Conservation (phyloP, 2,113 vertebrate species). For the Corynorhinus townsendii region DNA sequence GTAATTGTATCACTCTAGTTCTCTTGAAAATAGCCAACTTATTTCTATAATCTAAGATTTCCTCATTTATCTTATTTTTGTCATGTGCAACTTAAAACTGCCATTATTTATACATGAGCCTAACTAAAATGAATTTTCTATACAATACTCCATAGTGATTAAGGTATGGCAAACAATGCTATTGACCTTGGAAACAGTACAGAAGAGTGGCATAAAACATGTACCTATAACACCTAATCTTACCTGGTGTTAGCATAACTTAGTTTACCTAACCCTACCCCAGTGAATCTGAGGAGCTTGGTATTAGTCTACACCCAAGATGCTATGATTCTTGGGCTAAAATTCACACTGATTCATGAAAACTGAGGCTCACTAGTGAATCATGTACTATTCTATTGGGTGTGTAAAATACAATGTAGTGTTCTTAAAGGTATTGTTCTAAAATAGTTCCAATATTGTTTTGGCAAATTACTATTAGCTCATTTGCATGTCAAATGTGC, state of each 20-base stretch:
- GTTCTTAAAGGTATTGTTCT: background rate
- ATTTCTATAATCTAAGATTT: conserved; percentile 9
- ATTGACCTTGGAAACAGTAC: background rate
- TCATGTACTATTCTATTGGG: background rate
- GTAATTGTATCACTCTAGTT: conserved; percentile 21
- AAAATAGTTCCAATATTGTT: background rate
- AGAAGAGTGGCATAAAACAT: background rate
- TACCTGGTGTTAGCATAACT: background rate
- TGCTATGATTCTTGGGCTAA: background rate
- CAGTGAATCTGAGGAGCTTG: background rate
- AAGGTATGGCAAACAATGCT: background rate
- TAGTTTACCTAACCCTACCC: background rate
- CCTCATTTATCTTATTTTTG: background rate
- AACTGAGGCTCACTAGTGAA: background rate
- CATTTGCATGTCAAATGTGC: background rate
- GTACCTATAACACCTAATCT: background rate
- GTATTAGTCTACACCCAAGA: background rate
- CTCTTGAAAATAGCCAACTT: background rate
- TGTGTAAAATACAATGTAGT: background rate
- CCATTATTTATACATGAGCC: background rate
- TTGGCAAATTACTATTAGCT: background rate
- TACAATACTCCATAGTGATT: background rate
- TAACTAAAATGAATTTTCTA: conserved; percentile 2
- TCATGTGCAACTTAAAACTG: background rate
- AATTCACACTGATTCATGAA: background rate